Percentiles rank a stretch among this genome's conserved stretches.
Evolutionary conservation across 1,140 invertebrate genomes (phyloP).

Genomic region (Choristoneura fumiferana): DNA sequence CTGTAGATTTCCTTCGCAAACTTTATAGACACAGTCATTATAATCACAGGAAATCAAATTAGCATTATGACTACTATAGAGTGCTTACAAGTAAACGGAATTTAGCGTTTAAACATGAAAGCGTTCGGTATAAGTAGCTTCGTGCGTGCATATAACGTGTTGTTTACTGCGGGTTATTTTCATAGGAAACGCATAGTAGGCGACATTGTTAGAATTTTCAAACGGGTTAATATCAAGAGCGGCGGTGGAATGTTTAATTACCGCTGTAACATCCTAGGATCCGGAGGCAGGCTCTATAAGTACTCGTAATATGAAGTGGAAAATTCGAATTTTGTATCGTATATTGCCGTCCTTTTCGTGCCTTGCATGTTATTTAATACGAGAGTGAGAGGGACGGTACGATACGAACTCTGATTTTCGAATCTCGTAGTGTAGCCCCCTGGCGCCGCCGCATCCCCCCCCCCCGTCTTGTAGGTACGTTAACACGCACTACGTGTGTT

Average conservation of each 20-base stretch:
- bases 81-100: constrained; percentile 23
- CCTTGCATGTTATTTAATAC: too few species aligned
- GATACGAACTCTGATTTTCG: too few species aligned
- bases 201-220: constrained; percentile 65
- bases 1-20: too few species aligned
- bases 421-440: too few species aligned
- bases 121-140: constrained; percentile 31
- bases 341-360: too few species aligned
- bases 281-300: too few species aligned
- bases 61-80: constrained; percentile 5
- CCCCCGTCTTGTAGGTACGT: too few species aligned
- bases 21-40: neutral
- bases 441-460: too few species aligned
- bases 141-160: constrained; percentile 25
- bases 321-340: too few species aligned
- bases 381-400: too few species aligned
- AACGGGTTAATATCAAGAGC: constrained; percentile 57
- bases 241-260: constrained; percentile 67
- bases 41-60: constrained; percentile 16
- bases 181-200: constrained; percentile 39
- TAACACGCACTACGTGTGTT: too few species aligned
- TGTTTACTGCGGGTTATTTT: constrained; percentile 43
- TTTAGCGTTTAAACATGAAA: constrained; percentile 29
- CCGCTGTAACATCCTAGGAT: constrained; percentile 45
- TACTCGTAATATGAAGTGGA: too few species aligned